These are phyloP conservation scores for Nerophis ophidion DNA, from an alignment of 2,113 vertebrate species.

Conservation along the genomic window DNA sequence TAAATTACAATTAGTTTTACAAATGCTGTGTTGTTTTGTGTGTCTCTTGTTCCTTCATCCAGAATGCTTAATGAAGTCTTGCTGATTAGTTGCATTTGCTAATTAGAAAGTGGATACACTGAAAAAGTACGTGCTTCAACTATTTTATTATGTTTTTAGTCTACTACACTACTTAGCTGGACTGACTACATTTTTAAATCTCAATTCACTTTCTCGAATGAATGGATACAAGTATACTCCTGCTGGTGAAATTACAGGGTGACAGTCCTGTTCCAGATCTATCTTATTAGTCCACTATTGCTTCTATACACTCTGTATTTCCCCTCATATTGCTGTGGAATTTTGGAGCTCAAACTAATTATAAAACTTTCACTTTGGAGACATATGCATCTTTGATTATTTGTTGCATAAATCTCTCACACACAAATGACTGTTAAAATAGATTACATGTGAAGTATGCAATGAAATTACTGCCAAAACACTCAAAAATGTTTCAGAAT, in stretches of 20 bases:
- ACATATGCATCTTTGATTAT: no score
- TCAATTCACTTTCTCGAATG: not conserved
- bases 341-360: slow-evolving; percentile 2
- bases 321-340: not conserved
- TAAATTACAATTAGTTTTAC: not conserved
- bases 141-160: not conserved
- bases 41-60: slow-evolving; percentile 1
- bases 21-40: not conserved
- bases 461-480: no score
- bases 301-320: not conserved
- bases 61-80: slow-evolving; percentile 1
- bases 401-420: no score
- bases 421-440: no score
- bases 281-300: no score
- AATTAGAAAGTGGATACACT: not conserved
- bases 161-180: not conserved
- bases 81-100: not conserved
- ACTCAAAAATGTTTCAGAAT: no score
- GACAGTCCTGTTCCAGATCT: no score
- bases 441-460: no score
- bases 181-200: not conserved
- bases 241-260: not conserved
- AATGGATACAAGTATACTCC: not conserved
- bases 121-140: not conserved
- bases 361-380: no score